Base-by-base conservation (phyloP, 2,888 invertebrate species). In the Hyles lineata region DNA sequence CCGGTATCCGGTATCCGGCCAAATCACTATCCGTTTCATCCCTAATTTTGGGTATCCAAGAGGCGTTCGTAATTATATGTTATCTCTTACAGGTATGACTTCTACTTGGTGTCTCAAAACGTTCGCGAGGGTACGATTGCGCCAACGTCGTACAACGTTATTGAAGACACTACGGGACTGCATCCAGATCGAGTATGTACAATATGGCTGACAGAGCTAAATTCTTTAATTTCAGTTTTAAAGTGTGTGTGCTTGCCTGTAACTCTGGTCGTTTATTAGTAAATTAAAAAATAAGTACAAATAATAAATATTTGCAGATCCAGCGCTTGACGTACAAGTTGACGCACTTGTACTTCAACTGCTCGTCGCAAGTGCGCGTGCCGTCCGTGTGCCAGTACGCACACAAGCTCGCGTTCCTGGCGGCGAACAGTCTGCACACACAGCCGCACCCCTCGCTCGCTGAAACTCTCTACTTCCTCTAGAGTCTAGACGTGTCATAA, bases 311-410 rank as follows among this genome's bases (percentile, higher is more conserved):
- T 58, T 52, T 85, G 29, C 89, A 95, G 87, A 88, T 99, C 43
- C 99, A 99, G 88, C 93, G 96, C 19, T 87, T 99, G 19, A 96
- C 98, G 0, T 99, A 97, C 90, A 99, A 98, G 87, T 88, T 99
- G 85, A 96, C 96, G 0, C 99, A 99, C 83, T 94, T 99, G 93
- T 99, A 99, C 86, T 99, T 96, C 90, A 99, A 99, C 90, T 99
- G 98, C 96, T 96, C 97, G n/a, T 84, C 85, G 0, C 96, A 97
- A 25, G 91, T 94, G 61, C 95, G 98, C 11, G 99, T 99, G 3
- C 99, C 99, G 0, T 97, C 98, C 0, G 98, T 98, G 0, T 98
- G 98, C 85, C 98, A 99, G 86, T 99, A 98, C 87, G 99, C 99
- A 0, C 99, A 99, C 88, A 99, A 99, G 85, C 90, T 99, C 76